phyloP scores from a whole-genome alignment of 2,113 vertebrate species.

The Myiozetetes cayanensis region DNA sequence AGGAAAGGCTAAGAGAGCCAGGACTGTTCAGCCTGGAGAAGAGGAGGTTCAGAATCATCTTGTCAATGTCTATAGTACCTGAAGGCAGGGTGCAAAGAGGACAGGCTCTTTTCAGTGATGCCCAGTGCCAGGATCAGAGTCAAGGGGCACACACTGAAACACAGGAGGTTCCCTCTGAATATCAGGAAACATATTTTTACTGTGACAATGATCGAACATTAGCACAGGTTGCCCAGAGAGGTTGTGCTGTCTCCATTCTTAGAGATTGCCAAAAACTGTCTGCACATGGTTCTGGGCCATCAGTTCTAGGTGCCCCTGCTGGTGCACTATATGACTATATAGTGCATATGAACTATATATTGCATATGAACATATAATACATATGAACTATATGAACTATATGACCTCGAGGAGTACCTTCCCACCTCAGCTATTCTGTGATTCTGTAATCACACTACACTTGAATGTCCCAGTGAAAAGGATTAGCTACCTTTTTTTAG shows the following conservation, averaged over 20 bases:
- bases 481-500: background rate
- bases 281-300: background rate
- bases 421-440: background rate
- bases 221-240: background rate
- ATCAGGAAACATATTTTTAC: background rate
- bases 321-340: too few species aligned
- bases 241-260: background rate
- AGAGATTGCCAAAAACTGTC: background rate
- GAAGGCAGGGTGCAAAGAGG: background rate
- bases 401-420: background rate
- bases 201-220: background rate
- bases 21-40: background rate
- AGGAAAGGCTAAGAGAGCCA: background rate
- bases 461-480: background rate
- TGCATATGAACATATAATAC: too few species aligned
- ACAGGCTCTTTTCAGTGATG: background rate
- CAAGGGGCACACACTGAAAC: background rate
- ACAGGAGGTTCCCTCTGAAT: background rate
- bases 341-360: too few species aligned
- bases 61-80: background rate
- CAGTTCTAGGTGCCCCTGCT: background rate
- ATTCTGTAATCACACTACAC: background rate
- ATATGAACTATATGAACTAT: too few species aligned
- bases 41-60: background rate
- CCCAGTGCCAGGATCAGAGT: background rate